Percentiles rank a stretch among this genome's conserved stretches.
These are phyloP conservation scores for Brachionus sp. DNA, from an alignment of 1,140 invertebrate species.

Conservation along the genomic window DNA sequence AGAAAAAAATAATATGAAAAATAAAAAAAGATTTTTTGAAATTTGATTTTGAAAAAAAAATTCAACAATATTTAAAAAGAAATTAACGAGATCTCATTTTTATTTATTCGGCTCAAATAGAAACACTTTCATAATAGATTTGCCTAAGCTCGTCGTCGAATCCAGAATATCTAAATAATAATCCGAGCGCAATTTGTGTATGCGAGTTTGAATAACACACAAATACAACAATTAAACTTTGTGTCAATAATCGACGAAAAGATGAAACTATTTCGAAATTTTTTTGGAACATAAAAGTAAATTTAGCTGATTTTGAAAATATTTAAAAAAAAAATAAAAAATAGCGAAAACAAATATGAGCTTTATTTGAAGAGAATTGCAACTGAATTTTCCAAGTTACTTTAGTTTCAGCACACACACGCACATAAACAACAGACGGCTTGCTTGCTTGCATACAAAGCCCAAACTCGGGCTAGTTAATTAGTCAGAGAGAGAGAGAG, in stretches of 20 bases:
- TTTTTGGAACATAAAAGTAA: slow-evolving; percentile 4
- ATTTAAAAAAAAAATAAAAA: slow-evolving; percentile 39
- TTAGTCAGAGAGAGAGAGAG: not conserved
- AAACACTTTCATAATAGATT: slow-evolving; percentile 29
- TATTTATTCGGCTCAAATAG: slow-evolving; percentile 15
- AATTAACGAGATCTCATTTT: slow-evolving; percentile 11
- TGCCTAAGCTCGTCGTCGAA: not conserved
- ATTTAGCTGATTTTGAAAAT: slow-evolving; percentile 23
- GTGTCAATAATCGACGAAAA: slow-evolving; percentile 27
- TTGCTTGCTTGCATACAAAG: not conserved
- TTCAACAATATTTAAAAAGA: slow-evolving; percentile 16
- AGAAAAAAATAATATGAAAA: not conserved
- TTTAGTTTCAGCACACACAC: slow-evolving; percentile 41
- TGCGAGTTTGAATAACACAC: slow-evolving; percentile 21
- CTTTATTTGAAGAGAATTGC: not conserved
- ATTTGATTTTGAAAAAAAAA: slow-evolving; percentile 4
- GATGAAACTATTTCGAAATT: slow-evolving; percentile 39
- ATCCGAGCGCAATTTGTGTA: not conserved
- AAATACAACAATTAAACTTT: slow-evolving; percentile 26
- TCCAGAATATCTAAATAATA: slow-evolving; percentile 35
- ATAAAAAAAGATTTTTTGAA: not conserved
- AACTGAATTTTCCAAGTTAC: not conserved
- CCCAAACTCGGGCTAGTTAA: not conserved
- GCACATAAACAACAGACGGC: not conserved
- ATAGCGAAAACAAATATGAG: slow-evolving; percentile 15